A percentile compares a stretch with the other conserved stretches of the same genome.
Evolutionary conservation across 2,888 invertebrate genomes (phyloP).

Genomic region (Alcis repandata): DNA sequence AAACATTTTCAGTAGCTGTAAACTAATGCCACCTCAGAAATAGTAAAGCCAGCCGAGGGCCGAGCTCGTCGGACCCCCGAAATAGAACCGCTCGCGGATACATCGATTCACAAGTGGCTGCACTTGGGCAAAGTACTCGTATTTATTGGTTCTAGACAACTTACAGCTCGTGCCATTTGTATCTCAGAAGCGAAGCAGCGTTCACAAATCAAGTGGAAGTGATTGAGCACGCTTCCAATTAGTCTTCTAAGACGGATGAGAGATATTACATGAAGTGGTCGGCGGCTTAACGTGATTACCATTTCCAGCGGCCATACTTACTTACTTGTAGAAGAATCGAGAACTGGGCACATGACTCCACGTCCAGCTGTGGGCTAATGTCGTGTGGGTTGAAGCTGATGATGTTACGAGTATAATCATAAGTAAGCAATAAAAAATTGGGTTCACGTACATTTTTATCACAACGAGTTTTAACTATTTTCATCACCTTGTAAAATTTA

Average conservation of each 20-base stretch:
- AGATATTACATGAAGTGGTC: background rate
- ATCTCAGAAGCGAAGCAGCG: conserved; percentile 6
- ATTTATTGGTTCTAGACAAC: conserved; percentile 3
- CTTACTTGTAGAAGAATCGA: no score
- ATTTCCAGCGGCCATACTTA: background rate
- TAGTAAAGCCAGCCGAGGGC: background rate
- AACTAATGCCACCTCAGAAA: no score
- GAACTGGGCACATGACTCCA: no score
- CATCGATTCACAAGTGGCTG: conserved; percentile 12
- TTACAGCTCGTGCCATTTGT: conserved; percentile 5
- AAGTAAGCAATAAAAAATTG: no score
- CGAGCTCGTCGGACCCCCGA: background rate
- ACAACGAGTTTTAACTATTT: background rate
- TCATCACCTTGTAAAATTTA: background rate
- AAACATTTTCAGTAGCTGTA: no score
- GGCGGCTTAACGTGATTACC: background rate
- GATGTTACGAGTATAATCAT: no score
- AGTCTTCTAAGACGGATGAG: conserved; percentile 31
- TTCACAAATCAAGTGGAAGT: conserved; percentile 11
- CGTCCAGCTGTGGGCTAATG: no score
- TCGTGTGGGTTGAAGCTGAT: no score
- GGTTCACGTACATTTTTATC: background rate
- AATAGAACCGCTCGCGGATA: conserved; percentile 8
- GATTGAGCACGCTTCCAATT: background rate
- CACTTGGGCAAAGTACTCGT: background rate